Percentiles rank a stretch among this genome's conserved stretches.
Conservation (phyloP, 1,140 invertebrate genomes). For the Bombus breviceps region DNA sequence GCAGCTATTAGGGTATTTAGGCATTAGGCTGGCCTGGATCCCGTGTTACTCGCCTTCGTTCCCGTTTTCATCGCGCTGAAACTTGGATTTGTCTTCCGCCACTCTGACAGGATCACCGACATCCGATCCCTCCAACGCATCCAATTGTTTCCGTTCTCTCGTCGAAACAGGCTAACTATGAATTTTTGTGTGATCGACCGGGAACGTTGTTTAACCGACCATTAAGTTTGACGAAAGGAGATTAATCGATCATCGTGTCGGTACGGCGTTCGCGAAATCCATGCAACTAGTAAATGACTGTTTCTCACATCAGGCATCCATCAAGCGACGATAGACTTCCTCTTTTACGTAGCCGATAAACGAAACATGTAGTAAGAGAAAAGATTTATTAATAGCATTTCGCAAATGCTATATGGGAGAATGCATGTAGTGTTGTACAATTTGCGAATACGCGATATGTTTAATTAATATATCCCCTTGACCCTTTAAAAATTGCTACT, state of each 20-base stretch:
- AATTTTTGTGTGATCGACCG: background rate
- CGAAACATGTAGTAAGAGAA: no score
- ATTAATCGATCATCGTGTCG: background rate
- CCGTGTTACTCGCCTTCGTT: slow-evolving; percentile 37
- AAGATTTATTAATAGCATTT: no score
- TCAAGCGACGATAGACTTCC: no score
- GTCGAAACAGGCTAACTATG: background rate
- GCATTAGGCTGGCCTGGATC: slow-evolving; percentile 67
- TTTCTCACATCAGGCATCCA: no score
- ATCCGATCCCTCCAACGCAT: slow-evolving; percentile 11
- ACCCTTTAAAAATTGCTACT: background rate
- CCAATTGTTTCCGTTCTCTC: slow-evolving; percentile 9
- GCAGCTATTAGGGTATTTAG: slow-evolving; percentile 81
- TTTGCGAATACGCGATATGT: no score
- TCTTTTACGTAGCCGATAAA: no score
- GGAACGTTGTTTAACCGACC: background rate
- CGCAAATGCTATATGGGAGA: no score
- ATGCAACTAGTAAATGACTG: no score
- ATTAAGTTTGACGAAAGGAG: background rate
- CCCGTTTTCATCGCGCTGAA: slow-evolving; percentile 46
- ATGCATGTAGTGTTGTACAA: no score
- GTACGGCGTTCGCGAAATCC: no score
- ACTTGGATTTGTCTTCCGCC: slow-evolving; percentile 60
- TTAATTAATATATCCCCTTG: background rate
- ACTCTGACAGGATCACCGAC: slow-evolving; percentile 46